Evolutionary conservation across 2,113 vertebrate genomes (phyloP).

Genomic region (Acanthisitta chloris): DNA sequence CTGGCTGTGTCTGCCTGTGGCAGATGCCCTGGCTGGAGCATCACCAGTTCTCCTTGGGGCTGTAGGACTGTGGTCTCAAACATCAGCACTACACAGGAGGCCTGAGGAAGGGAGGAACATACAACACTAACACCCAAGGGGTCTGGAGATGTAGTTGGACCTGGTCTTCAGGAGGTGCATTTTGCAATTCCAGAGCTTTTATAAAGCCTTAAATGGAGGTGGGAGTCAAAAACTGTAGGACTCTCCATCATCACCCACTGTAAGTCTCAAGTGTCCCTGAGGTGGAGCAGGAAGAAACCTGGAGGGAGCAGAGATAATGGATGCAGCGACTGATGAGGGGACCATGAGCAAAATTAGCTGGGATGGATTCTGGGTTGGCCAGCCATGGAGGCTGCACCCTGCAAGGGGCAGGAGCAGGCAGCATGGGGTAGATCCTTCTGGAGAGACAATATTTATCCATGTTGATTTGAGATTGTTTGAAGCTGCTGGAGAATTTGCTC

Average conservation of each 20-base stretch:
- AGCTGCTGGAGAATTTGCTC: neutral
- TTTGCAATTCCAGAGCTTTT: neutral
- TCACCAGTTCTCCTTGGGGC: neutral
- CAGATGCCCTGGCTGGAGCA: neutral
- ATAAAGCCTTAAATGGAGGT: neutral
- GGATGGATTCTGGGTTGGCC: neutral
- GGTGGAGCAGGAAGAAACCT: neutral
- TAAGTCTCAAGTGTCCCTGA: neutral
- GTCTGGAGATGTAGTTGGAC: neutral
- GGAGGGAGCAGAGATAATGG: neutral
- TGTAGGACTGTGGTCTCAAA: neutral
- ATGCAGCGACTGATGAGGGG: neutral
- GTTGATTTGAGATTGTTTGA: neutral
- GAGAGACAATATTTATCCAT: neutral
- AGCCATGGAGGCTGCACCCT: accelerated
- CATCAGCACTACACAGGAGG: neutral
- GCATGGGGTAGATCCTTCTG: neutral
- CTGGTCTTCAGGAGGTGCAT: accelerated
- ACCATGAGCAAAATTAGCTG: neutral
- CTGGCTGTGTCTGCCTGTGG: neutral
- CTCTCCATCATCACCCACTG: neutral
- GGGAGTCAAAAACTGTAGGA: neutral
- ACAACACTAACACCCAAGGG: neutral
- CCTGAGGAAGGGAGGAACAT: neutral
- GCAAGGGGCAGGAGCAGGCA: accelerated